Base-by-base conservation (phyloP, 2,797 vertebrate genomes). In the Aeoliscus strigatus region DNA sequence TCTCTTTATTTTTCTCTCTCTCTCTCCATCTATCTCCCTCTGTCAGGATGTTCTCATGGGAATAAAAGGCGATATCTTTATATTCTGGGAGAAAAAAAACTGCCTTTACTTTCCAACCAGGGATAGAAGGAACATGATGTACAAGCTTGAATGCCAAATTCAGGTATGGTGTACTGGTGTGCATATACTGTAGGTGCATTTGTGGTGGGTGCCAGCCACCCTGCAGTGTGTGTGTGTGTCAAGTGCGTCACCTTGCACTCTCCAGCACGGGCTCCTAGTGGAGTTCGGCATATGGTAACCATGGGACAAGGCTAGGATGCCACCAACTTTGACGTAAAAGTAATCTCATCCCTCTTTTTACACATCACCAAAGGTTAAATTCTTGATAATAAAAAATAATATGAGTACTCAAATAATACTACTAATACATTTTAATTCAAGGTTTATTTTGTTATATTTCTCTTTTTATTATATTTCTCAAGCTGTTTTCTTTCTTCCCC, bases 241-340 rank as follows among this genome's bases (percentile, higher is more conserved):
- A 61, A 76, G 63, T 83, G 79, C 77, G 78, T 85, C 83, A 85
- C 60, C 67, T 52, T 64, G 66, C 60, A 57, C 74, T 78, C 68
- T 56, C 50, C 13, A 43, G 61, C 72, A 66, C 70, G 54, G 67
- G 60, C 67, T 67, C 64, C 75, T 64, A 55, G 77, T 68, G 47
- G 72, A 51, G 69, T 66, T 36, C 37, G 67, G 75, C 84, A 86
- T 86, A 85, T 85, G 83, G 81, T 82, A 73, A 76, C 80, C 75
- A 76, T 81, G 69, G 79, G 77, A 81, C 71, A 77, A 72, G 45
- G 46, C 27, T 48, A 63, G 47, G 51, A 58, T 64, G 64, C 65
- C 69, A 73, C 70, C 63, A 61, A 43, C 48, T 70, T 80, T 80
- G 68, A 80, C 72, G 73, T 82, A 65, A 81, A 21, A 48, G 26